Evolutionary conservation across 1,140 invertebrate species (phyloP).

Genomic region (Drosophila prosaltans): DNA sequence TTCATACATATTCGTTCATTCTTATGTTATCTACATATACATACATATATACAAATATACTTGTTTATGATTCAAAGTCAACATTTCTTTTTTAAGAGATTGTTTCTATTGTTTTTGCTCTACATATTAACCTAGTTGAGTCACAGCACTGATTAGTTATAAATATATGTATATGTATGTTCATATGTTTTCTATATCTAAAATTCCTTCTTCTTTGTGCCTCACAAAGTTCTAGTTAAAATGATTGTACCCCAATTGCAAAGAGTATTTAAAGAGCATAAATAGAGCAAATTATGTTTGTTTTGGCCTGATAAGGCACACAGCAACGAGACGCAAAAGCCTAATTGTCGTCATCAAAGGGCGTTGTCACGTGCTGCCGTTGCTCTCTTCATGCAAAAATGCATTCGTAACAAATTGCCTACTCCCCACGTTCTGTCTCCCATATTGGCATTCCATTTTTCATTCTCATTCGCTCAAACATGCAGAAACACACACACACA

Average conservation of each 20-base stretch:
- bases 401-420: constrained; percentile 30
- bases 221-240: too few species aligned
- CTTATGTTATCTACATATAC: too few species aligned
- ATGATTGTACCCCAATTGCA: not conserved
- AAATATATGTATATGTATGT: too few species aligned
- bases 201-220: too few species aligned
- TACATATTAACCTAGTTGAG: too few species aligned
- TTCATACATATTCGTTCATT: too few species aligned
- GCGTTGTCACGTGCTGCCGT: constrained; percentile 68
- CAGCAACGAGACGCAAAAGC: constrained; percentile 2
- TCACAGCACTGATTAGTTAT: too few species aligned
- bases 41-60: too few species aligned
- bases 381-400: constrained; percentile 38
- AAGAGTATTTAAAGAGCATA: not conserved
- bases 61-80: not conserved
- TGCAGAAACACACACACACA: constrained; percentile 25
- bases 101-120: too few species aligned
- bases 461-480: not conserved
- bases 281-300: not conserved
- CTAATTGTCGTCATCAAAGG: constrained; percentile 39
- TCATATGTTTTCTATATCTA: too few species aligned
- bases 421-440: not conserved
- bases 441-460: not conserved
- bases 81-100: not conserved
- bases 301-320: constrained; percentile 21